Percentiles rank a stretch among this genome's conserved stretches.
These are phyloP conservation scores for Acleris laterana DNA, from an alignment of 2,888 invertebrate genomes.

Conservation along the genomic window DNA sequence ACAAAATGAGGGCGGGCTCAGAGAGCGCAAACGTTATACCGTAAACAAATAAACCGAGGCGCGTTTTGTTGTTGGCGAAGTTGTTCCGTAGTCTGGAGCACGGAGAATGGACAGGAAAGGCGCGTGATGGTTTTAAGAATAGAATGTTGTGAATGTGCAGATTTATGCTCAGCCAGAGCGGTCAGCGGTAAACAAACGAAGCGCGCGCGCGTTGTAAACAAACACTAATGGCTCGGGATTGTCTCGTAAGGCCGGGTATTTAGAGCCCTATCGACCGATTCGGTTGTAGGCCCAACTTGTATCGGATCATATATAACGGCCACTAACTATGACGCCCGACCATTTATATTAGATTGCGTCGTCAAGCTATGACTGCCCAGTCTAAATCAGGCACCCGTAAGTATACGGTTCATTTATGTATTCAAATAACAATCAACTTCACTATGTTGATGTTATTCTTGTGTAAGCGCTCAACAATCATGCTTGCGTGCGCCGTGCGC, in stretches of 20 bases:
- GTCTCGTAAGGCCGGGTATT: constrained; percentile 14
- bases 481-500: no score
- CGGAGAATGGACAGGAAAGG: constrained; percentile 22
- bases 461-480: no score
- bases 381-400: neutral
- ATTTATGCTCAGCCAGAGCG: constrained; percentile 31
- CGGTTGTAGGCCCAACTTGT: neutral
- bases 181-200: constrained; percentile 23
- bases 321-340: no score
- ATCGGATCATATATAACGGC: neutral
- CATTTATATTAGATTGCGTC: neutral
- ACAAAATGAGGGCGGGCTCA: constrained; percentile 8
- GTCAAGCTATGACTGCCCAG: neutral
- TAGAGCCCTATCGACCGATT: neutral
- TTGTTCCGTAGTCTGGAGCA: constrained; percentile 18
- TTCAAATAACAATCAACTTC: no score
- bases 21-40: constrained; percentile 13
- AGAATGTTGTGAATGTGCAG: constrained; percentile 37
- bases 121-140: constrained; percentile 36
- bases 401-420: neutral
- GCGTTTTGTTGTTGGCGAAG: constrained; percentile 22
- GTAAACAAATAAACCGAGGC: constrained; percentile 24
- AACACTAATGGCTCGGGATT: constrained; percentile 26
- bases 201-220: constrained; percentile 28
- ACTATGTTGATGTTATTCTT: no score